Evolutionary conservation across 1,140 invertebrate species (phyloP), one percentile per base, ranked within the genome.

Genomic region (Anadara kagoshimensis): DNA sequence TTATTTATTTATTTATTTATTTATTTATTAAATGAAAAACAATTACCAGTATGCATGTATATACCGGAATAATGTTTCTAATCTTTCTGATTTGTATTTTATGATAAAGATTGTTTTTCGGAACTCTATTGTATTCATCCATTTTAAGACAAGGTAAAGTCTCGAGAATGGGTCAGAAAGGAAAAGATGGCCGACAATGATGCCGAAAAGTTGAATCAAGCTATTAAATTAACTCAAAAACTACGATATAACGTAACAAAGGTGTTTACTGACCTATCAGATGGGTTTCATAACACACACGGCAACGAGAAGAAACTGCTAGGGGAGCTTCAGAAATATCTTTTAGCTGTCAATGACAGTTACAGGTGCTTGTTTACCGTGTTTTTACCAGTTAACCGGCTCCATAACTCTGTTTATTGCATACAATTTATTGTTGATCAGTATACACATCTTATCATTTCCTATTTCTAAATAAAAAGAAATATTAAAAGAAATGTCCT

Each of bases 291-390:
- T 18, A 67, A 71, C 10, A 59, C 68, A 11, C 62, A 76, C 56
- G 73, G 69, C 20, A 77, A 79, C 24, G 80, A 78, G 54, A 79
- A 79, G 63, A 58, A 69, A 14, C 53, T 73, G 3, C 24, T 82
- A 12, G 69, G 58, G 49, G 68, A 75, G 8, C 66, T 82, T 8
- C 80, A 82, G 10, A 79, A 79, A 43, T 78, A 78, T 51, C 53
- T 82, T 5, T 64, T 79, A n/a, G 65, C 58, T 0, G 75, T 82
- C n/a, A 78, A 82, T 54, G 78, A 82, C 61, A 78, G 79, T 66
- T 71, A 76, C 20, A 79, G 75, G 80, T 82, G 64, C 24, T 29
- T 44, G 41, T 44, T 49, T n/a, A n/a, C n/a, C n/a, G n/a, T n/a
- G n/a, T n/a, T n/a, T n/a, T n/a, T n/a, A n/a, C n/a, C n/a, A n/a